Base-by-base conservation (phyloP, 2,888 invertebrate species). In the Bombylius discolor region DNA sequence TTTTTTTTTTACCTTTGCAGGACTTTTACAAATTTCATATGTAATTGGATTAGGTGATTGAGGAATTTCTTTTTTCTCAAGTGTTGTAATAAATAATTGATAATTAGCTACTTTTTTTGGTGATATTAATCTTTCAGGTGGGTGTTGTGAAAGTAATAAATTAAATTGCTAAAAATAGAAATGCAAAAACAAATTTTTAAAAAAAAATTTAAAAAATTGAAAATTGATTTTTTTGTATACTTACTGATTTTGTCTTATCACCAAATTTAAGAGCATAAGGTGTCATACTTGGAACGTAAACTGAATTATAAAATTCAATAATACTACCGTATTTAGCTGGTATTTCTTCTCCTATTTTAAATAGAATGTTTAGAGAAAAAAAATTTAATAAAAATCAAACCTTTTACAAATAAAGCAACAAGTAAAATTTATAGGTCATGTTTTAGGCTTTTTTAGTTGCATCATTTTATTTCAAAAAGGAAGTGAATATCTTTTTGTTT, bases 251-350 rank as follows among this genome's bases (percentile, higher is more conserved):
- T 49, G 66, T 62, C 56, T 66, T 66, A 60, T 71, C 71, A 53
- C 79, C 78, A 66, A 89, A 87, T 62, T 81, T 79, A 59, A 84
- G 74, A 0, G 88, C 90, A 67, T 90, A 89, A 58, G 80, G 81
- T 66, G 89, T 87, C 75, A 95, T 86, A 68, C 83, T 83, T 60
- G 83, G 83, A 54, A 95, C 88, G 71, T 90, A 96, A 50, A 91
- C 85, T 51, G 80, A 82, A 71, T 99, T 99, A 73, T 99, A 99
- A 73, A 97, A 98, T 68, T 85, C 82, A 63, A 97, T 96, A 59
- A 98, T 81, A 76, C 97, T 96, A 13, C 89, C 91, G 64, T 89
- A 78, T 65, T 83, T 82, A 42, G 39, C 39, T 42, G 39, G 39
- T 11, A 11, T 42, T 42, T 4, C 39, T 42, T 42, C 39, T 5